Conservation (phyloP, 2,797 vertebrate genomes). For the Artibeus lituratus region DNA sequence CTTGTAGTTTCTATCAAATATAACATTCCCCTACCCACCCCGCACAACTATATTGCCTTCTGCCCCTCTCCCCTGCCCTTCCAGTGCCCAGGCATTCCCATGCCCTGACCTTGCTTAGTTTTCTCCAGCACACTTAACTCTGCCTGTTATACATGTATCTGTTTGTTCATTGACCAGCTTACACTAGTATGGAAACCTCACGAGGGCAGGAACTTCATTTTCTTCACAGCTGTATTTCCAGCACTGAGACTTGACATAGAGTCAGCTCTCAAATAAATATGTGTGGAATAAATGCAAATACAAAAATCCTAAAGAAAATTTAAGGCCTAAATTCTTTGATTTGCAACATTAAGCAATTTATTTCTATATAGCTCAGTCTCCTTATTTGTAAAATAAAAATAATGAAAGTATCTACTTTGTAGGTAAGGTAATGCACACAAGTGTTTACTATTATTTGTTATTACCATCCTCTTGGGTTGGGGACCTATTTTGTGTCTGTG, state of each 20-base stretch:
- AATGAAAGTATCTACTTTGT: background rate
- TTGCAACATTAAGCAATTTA: background rate
- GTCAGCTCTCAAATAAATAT: background rate
- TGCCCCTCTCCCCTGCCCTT: background rate
- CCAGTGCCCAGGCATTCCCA: fast-evolving
- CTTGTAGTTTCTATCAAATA: background rate
- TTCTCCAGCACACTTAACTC: background rate
- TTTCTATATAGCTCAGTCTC: background rate
- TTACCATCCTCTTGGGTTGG: background rate
- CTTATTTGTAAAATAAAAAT: background rate
- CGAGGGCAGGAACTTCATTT: background rate
- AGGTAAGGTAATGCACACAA: background rate
- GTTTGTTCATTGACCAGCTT: background rate
- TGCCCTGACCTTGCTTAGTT: background rate
- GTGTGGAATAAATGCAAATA: background rate
- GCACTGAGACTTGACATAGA: background rate
- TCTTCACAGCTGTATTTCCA: background rate
- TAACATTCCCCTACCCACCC: background rate
- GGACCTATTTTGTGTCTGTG: background rate
- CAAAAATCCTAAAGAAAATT: background rate
- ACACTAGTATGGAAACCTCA: background rate
- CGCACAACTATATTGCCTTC: background rate
- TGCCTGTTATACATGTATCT: background rate
- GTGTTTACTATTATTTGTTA: background rate
- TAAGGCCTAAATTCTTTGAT: background rate